Evolutionary conservation across 2,113 vertebrate genomes (phyloP), one percentile per base, ranked within the genome.

Genomic region (Ranitomeya imitator): DNA sequence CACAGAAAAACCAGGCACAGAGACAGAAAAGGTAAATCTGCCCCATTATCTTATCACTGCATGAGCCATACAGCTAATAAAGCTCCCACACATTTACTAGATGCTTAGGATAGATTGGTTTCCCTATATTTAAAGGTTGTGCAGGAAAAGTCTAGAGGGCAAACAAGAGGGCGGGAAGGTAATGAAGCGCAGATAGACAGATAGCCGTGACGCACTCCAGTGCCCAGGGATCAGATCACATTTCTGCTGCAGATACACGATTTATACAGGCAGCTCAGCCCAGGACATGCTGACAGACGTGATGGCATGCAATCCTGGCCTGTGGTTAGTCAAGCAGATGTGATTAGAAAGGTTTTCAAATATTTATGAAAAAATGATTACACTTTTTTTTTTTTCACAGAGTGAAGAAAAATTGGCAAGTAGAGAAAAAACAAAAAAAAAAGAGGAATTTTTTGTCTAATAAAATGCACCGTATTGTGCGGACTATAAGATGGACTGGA

Each of bases 131-230:
- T 73, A 37, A 45, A 23, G 63, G 14, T 73, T 37, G 31, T 73
- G 15, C n/a, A 16, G 13, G 37, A 74, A 45, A 45, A 0, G 23
- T 31, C 16, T 45, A 74, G 71, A 45, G 10, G 71, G 7, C 9
- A 31, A 14, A 60, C 9, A 79, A n/a, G 14, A 81, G 60, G 19
- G 7, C 45, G 54, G 67, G 21, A 67, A 51, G 63, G 23, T 55
- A 37, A 85, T 19, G 16, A 45, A 61, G 15, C 63, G 54, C 54
- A 76, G 63, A 51, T 19, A 37, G 16, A 59, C 31, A 76, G 74
- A 79, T 86, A 60, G 37, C 61, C 4, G 57, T 67, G 59, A 79
- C 74, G 52, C 26, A 73, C 73, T 63, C 31, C 85, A 79, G 16
- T 15, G 55, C 73, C 79, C 74, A 18, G 11, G 67, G 59, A 4